Evolutionary conservation across 2,797 vertebrate species (phyloP), one percentile per base, ranked within the genome.

Genomic region (Loriculus beryllinus): DNA sequence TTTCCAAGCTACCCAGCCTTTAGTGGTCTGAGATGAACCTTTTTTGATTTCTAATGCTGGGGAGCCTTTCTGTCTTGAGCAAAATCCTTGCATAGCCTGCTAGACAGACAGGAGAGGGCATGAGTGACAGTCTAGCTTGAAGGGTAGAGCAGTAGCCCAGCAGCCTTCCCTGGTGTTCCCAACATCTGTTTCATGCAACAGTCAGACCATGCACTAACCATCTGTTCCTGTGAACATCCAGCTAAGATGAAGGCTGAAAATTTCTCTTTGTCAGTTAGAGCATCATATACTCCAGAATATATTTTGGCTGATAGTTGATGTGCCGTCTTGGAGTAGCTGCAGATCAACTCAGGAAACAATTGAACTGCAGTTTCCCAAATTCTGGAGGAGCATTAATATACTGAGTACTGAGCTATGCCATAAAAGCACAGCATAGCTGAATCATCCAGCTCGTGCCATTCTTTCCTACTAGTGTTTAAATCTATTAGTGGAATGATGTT

Each of bases 121-220:
- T 4, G 31, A 47, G 35, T 26, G 52, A 5, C 31, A 18, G 25
- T 9, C 12, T 12, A 28, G 54, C 63, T 68, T 40, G 49, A 69
- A 12, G 37, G 22, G 10, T 23, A 68, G 48, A 47, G 35, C 26
- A 37, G 29, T 1, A 78, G 39, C 64, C 64, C 42, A 40, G 4
- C 12, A 25, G 29, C 6, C 12, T 87, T 79, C 43, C 21, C n/a
- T 28, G 28, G 14, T 11, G 26, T 62, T 62, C 14, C 14, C 63
- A 48, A 29, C 12, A 2, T 40, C 19, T 68, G 19, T 42, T 72
- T 40, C 28, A 2, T 2, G 0, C 42, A 51, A 0, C 37, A 43
- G 3, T 6, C 22, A 3, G 10, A 15, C 63, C 0, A 0, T 19
- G 28, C 19, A 7, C 40, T 45, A 60, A 2, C 42, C 45, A n/a